Percentiles rank a stretch among this genome's conserved stretches.
Conservation (phyloP, 1,140 invertebrate species). For the Asbolus verrucosus region DNA sequence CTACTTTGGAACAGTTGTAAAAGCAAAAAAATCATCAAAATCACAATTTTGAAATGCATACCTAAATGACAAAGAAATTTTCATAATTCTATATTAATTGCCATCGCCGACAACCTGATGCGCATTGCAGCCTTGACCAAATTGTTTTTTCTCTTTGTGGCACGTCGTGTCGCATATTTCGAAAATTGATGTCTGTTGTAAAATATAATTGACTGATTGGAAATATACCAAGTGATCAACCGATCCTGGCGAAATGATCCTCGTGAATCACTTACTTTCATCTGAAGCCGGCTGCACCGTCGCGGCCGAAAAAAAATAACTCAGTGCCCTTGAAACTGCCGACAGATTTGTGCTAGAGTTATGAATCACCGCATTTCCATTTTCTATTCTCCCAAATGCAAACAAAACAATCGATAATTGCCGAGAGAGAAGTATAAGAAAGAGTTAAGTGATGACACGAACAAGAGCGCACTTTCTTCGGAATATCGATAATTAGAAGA, state of each 20-base stretch:
- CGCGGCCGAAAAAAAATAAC: neutral
- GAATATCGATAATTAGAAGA: conserved; percentile 40
- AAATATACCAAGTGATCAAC: no score
- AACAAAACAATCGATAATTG: conserved; percentile 4
- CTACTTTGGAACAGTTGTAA: no score
- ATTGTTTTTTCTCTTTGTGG: no score
- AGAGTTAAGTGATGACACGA: neutral
- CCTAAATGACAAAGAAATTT: no score
- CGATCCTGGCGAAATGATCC: neutral
- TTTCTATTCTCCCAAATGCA: neutral
- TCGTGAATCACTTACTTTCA: neutral
- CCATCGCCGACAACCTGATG: no score
- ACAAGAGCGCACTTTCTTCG: conserved; percentile 17
- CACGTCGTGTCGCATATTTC: no score
- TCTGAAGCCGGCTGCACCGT: neutral
- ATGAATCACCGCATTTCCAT: neutral
- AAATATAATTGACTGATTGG: no score
- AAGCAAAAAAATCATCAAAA: no score
- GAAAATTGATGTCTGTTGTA: no score
- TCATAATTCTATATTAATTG: no score
- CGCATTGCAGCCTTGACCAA: no score
- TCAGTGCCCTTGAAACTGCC: neutral
- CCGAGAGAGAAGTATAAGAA: neutral
- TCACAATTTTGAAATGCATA: no score
- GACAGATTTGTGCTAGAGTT: neutral